Evolutionary conservation across 2,888 invertebrate species (phyloP).

Genomic region (Megaustenia siamemsis): DNA sequence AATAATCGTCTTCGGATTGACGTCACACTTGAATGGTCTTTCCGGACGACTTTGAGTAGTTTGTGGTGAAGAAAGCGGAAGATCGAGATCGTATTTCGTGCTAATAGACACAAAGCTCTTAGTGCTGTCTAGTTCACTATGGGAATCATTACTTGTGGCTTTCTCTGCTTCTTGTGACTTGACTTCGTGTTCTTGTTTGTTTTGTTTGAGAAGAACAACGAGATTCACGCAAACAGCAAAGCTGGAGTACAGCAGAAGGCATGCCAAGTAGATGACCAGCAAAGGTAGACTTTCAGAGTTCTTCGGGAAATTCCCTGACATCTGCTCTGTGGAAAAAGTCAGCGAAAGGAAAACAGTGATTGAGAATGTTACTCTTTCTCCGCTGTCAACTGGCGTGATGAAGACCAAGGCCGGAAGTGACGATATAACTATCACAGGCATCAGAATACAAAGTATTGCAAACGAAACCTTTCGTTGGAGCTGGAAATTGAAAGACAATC

Average conservation of each 20-base stretch:
- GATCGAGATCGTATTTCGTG: neutral
- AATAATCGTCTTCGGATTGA: neutral
- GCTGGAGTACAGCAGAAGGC: conserved; percentile 25
- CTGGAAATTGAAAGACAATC: conserved; percentile 11
- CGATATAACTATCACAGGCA: conserved; percentile 53
- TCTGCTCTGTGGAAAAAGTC: conserved; percentile 53
- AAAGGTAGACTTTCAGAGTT: conserved; percentile 44
- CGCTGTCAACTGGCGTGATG: conserved; percentile 55
- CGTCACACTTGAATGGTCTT: neutral
- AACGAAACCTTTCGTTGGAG: conserved; percentile 10
- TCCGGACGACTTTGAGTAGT: neutral
- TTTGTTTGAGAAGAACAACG: neutral
- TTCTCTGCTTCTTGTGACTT: neutral
- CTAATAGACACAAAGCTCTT: conserved; percentile 1
- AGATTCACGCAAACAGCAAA: conserved; percentile 9
- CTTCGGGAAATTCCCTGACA: conserved; percentile 14
- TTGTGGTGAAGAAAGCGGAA: neutral
- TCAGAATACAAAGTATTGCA: conserved; percentile 45
- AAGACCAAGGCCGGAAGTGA: conserved; percentile 52
- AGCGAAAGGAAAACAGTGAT: conserved; percentile 56
- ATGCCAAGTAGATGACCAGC: conserved; percentile 28
- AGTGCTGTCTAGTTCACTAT: neutral
- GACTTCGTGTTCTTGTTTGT: neutral
- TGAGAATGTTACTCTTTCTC: conserved; percentile 57
- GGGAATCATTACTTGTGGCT: neutral